Percentiles rank a stretch among this genome's conserved stretches.
These are phyloP conservation scores for Nyctereutes procyonoides DNA, from an alignment of 2,113 vertebrate species.

Conservation along the genomic window DNA sequence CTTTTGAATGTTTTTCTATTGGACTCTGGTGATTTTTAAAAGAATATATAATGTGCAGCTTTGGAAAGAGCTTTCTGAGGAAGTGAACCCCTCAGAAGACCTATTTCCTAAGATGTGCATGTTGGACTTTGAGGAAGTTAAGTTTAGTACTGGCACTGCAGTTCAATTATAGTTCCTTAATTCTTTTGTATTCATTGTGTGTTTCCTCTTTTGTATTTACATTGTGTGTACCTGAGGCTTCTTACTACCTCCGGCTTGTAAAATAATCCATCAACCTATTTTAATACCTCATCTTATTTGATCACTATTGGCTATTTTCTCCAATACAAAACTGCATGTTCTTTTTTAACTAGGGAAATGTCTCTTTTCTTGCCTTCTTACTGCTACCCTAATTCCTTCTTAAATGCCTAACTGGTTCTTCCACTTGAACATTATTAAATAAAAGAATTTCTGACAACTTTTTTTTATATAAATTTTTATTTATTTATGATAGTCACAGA, in stretches of 20 bases:
- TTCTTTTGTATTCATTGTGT: background rate
- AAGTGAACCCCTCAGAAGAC: background rate
- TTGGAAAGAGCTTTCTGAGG: background rate
- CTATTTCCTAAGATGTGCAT: background rate
- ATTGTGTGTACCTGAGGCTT: background rate
- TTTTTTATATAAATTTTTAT: too few relatives aligned
- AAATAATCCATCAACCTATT: background rate
- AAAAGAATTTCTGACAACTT: background rate
- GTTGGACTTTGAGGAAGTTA: background rate
- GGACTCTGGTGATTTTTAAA: background rate
- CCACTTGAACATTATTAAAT: background rate
- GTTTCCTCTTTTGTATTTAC: background rate
- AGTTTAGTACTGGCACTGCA: background rate
- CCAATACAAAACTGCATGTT: background rate
- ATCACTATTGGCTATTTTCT: background rate
- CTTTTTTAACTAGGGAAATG: background rate
- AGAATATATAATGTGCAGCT: background rate
- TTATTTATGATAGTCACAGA: too few relatives aligned
- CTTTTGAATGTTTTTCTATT: background rate
- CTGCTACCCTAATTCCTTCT: background rate
- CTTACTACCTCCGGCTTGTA: background rate
- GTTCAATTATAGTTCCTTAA: background rate
- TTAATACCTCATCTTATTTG: conserved; percentile 4
- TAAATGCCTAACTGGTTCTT: background rate
- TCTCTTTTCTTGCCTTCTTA: background rate